Evolutionary conservation across 2,113 vertebrate species (phyloP), one percentile per base, ranked within the genome.

Genomic region (Spilogale gracilis): DNA sequence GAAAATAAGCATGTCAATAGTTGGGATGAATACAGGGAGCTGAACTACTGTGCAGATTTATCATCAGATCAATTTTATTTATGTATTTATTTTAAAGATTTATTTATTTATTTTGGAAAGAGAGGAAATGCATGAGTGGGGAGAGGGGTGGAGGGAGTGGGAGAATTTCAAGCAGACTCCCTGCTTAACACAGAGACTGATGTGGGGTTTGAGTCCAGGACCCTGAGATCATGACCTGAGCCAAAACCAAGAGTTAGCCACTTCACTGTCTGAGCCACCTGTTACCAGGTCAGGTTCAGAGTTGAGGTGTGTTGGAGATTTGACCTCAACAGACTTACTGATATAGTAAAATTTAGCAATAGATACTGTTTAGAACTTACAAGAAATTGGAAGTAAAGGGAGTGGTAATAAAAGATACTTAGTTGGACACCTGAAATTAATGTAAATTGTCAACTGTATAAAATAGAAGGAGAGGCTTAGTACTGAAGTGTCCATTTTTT

Each of bases 121-220:
- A 69, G 17, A 69, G n/a, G 38, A 69, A 38, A 16, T n/a, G 3
- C 6, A 1, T 67, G 63, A 32, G 30, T 67, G 16, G 8, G 1
- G 16, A 5, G 32, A 38, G 67, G 7, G n/a, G 8, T 17, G 38
- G 17, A 38, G n/a, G 32, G n/a, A 38, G 17, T 18, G 67, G 67
- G 32, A 69, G 65, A 20, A 69, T 38, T 69, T 69, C 67, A 69
- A 38, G 67, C 32, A 9, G 32, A 69, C 67, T 38, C 18, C 67
- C 32, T 3, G 2, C 17, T 38, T 16, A 38, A 32, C 16, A 69
- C 32, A 38, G 67, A 69, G 67, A 7, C 32, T 8, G 32, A 38
- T 3, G 3, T 3, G 3, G 67, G 32, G 67, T 17, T 69, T 8
- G 0, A 38, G n/a, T n/a, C 32, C 17, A 13, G 8, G 17, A 38